A percentile compares a stretch with the other conserved stretches of the same genome.
phyloP scores from a whole-genome alignment of 1,140 invertebrate genomes.

The Drosophila athabasca region DNA sequence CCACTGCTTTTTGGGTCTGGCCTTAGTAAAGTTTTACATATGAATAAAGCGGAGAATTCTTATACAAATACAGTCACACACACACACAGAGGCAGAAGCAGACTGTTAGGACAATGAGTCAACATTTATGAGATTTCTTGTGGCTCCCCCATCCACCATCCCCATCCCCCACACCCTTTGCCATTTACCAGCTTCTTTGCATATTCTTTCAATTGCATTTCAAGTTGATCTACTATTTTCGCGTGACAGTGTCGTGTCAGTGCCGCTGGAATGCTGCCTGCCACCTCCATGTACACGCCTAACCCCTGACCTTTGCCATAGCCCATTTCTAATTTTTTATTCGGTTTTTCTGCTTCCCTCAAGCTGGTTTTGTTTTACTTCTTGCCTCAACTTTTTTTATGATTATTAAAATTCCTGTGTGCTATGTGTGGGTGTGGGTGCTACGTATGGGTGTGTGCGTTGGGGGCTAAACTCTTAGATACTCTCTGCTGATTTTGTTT shows the following conservation, averaged over 20 bases:
- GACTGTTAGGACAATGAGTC: slow-evolving; percentile 28
- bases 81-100: neutral
- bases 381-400: slow-evolving; percentile 50
- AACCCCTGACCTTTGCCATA: slow-evolving; percentile 23
- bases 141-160: slow-evolving; percentile 6
- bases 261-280: neutral
- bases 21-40: slow-evolving; percentile 69
- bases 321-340: slow-evolving; percentile 33
- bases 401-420: slow-evolving; percentile 57
- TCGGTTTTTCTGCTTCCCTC: slow-evolving; percentile 12
- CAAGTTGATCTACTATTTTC: slow-evolving; percentile 64
- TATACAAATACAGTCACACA: slow-evolving; percentile 13
- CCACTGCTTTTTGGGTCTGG: slow-evolving; percentile 12
- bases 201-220: slow-evolving; percentile 75
- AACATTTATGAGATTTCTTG: slow-evolving; percentile 70
- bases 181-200: slow-evolving; percentile 23
- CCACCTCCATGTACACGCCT: slow-evolving; percentile 5
- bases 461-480: slow-evolving; percentile 10
- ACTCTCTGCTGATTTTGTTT: slow-evolving; percentile 31
- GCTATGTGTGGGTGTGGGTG: slow-evolving; percentile 19
- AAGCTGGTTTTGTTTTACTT: slow-evolving; percentile 26
- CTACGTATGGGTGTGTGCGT: neutral
- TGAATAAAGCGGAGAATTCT: slow-evolving; percentile 53
- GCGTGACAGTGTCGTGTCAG: slow-evolving; percentile 30
- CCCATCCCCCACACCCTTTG: no score